A percentile compares a stretch with the other conserved stretches of the same genome.
Evolutionary conservation across 2,797 vertebrate species (phyloP).

Genomic region (Chrosomus eos): DNA sequence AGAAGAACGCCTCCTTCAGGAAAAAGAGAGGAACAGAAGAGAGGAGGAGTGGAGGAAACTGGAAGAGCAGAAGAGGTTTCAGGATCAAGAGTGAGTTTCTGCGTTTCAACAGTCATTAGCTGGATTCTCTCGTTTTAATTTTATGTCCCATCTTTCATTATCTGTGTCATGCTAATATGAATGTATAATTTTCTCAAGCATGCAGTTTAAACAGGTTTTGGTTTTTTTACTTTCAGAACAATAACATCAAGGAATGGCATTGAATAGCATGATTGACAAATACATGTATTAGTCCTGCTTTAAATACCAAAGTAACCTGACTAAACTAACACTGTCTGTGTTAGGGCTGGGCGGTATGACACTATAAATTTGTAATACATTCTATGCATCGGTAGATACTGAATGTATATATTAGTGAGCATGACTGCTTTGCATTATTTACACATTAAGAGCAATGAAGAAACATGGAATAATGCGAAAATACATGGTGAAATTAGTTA

Average conservation of each 20-base stretch:
- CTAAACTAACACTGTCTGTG: conserved; percentile 27
- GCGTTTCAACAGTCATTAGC: background rate
- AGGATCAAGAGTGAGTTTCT: conserved; percentile 48
- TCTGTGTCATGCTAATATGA: background rate
- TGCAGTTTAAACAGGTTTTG: background rate
- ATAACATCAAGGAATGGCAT: background rate
- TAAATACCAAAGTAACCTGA: conserved; percentile 15
- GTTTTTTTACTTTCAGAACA: background rate
- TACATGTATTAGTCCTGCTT: conserved; percentile 13
- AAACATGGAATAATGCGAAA: background rate
- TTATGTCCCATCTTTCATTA: conserved; percentile 1
- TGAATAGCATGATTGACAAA: conserved; percentile 26
- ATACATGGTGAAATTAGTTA: background rate
- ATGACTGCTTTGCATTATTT: background rate
- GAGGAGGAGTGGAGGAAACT: conserved; percentile 65
- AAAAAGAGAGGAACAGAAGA: conserved; percentile 62
- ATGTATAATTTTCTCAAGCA: background rate
- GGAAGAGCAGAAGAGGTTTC: conserved; percentile 63
- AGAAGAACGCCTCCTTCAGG: conserved; percentile 46
- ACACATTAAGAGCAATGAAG: background rate
- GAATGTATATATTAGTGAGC: background rate
- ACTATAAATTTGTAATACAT: background rate
- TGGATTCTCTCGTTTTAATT: background rate
- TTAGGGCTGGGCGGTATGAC: background rate
- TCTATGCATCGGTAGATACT: background rate